Percentiles rank a stretch among this genome's conserved stretches.
These are phyloP conservation scores for Steinernema khuongi DNA, from an alignment of 1,140 invertebrate species.

Conservation along the genomic window DNA sequence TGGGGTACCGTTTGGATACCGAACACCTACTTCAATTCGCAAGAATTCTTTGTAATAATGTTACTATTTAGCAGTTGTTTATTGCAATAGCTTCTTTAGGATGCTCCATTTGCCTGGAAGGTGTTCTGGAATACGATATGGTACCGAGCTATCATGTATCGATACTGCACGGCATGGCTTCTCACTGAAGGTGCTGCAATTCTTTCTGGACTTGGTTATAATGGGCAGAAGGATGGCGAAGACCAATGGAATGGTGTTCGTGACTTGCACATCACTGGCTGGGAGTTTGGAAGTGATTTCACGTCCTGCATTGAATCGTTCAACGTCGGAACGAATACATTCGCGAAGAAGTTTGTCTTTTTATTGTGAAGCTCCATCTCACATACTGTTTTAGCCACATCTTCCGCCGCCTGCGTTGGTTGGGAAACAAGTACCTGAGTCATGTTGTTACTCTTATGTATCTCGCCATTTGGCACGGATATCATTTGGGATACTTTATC, in stretches of 20 bases:
- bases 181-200: slow-evolving; percentile 60
- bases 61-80: slow-evolving; percentile 27
- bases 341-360: slow-evolving; percentile 60
- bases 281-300: slow-evolving; percentile 58
- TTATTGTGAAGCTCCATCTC: slow-evolving; percentile 20
- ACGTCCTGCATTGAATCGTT: slow-evolving; percentile 60
- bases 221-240: slow-evolving; percentile 60
- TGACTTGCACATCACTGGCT: slow-evolving; percentile 59
- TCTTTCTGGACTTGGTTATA: slow-evolving; percentile 60
- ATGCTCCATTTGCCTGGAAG: slow-evolving; percentile 56
- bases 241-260: slow-evolving; percentile 61
- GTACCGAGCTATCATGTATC: slow-evolving; percentile 60
- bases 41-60: slow-evolving; percentile 58
- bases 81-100: slow-evolving; percentile 48
- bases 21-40: slow-evolving; percentile 53
- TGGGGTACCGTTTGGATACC: slow-evolving; percentile 57
- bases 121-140: slow-evolving; percentile 60
- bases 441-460: slow-evolving; percentile 61
- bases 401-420: slow-evolving; percentile 61
- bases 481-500: slow-evolving; percentile 62
- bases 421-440: slow-evolving; percentile 61
- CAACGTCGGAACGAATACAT: slow-evolving; percentile 62
- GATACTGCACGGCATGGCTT: slow-evolving; percentile 51
- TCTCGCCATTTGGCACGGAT: slow-evolving; percentile 63
- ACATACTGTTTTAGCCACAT: slow-evolving; percentile 59